Percentiles rank a stretch among this genome's conserved stretches.
Conservation (phyloP, 1,140 invertebrate species). For the Drosophila kikkawai region DNA sequence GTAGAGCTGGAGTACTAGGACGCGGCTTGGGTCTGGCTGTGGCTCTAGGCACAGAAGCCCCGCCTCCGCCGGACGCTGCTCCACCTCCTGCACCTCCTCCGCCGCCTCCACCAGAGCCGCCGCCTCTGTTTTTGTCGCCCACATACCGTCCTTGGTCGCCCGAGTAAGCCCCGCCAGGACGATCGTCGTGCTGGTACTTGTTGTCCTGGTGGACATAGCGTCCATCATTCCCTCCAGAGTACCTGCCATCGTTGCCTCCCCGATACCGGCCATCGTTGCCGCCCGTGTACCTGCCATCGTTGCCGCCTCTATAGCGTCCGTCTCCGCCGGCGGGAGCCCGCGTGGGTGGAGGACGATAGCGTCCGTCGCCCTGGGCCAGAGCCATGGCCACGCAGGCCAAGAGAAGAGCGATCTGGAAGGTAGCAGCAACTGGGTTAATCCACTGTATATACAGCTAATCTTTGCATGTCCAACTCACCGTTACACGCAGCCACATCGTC, state of each 20-base stretch:
- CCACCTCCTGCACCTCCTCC: constrained; percentile 42
- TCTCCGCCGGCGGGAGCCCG: constrained; percentile 8
- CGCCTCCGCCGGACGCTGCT: constrained; percentile 3
- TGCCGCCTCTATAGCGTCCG: constrained; percentile 35
- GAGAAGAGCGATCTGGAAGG: constrained; percentile 49
- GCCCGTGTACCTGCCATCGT: constrained; percentile 60
- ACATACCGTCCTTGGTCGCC: constrained; percentile 55
- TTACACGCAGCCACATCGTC: constrained; percentile 68
- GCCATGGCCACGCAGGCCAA: constrained; percentile 41
- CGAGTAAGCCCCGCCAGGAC: constrained; percentile 61
- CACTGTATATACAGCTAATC: not conserved
- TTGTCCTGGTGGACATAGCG: constrained; percentile 77
- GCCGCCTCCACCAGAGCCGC: constrained; percentile 28
- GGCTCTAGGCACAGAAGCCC: not conserved
- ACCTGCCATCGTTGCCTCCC: constrained; percentile 65
- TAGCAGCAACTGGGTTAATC: not conserved
- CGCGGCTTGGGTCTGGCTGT: constrained; percentile 20
- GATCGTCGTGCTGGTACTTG: constrained; percentile 74
- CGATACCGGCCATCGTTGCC: constrained; percentile 67
- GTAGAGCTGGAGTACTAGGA: constrained; percentile 16
- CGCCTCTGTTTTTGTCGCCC: constrained; percentile 45
- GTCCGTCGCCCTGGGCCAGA: constrained; percentile 77
- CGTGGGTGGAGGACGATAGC: constrained; percentile 67
- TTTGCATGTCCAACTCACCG: constrained; percentile 49
- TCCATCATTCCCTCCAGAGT: constrained; percentile 72